Evolutionary conservation across 2,113 vertebrate genomes (phyloP), one percentile per base, ranked within the genome.

Genomic region (Pungitius pungitius): DNA sequence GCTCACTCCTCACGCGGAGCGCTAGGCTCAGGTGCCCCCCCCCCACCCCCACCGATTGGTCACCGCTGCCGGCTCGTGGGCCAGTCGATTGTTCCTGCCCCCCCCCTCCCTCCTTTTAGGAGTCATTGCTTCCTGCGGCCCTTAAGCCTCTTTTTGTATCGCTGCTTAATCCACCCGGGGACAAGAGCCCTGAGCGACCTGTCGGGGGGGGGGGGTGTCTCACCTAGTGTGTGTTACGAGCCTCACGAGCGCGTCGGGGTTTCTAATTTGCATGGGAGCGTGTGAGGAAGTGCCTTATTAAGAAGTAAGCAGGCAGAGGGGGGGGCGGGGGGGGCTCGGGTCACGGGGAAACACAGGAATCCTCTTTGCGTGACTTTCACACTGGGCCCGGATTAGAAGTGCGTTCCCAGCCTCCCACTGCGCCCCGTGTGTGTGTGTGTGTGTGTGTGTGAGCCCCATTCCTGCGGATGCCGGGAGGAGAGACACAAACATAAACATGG

Each of bases 81-180:
- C 40, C 67, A n/a, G 59, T 81, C 24, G 11, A 75, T 85, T 81
- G 78, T 85, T 35, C 56, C 69, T 45, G 22, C 62, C 55, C 78
- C 37, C 1, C 5, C 20, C 47, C 11, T 57, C 37, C 40, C 72
- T 78, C 67, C 71, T 81, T 82, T 89, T 81, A 80, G 78, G 84
- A 90, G 79, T 87, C 89, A 87, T 85, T 85, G 85, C 90, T 92
- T 90, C 87, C 88, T 88, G 75, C 45, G 65, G 87, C 74, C 78
- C 65, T 82, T 90, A 91, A 90, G 85, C 91, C 87, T 91, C 91
- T 93, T 92, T 92, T 88, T 90, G 87, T 89, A 90, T 91, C 89
- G 77, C 82, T 30, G 70, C 85, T 91, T 92, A 93, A 93, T 93
- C 91, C 89, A 64, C 59, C 78, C 82, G 60, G 86, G 80, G 82